Conservation (phyloP, 2,888 invertebrate genomes). For the Sipunculus nudus region DNA sequence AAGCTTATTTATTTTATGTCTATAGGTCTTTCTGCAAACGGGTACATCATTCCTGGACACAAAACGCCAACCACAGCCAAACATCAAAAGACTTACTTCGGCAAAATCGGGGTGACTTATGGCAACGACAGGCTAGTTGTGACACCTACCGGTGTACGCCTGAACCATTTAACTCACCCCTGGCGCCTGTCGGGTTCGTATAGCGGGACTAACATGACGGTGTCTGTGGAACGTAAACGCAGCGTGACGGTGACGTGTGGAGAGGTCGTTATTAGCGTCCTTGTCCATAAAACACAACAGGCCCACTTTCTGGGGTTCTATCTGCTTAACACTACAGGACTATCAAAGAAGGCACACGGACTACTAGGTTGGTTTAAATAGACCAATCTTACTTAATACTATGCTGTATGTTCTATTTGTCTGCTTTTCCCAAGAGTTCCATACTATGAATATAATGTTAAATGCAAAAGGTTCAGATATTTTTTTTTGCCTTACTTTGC, state of each 20-base stretch:
- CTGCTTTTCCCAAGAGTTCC: too few species aligned
- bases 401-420: too few species aligned
- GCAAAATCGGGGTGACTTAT: conserved; percentile 7
- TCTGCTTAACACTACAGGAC: conserved; percentile 12
- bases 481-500: too few species aligned
- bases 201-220: too few species aligned
- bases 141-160: conserved; percentile 8
- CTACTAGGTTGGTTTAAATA: conserved; percentile 35
- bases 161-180: conserved; percentile 4
- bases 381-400: too few species aligned
- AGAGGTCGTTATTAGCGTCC: neutral
- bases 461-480: too few species aligned
- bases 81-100: conserved; percentile 15
- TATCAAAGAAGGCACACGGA: conserved; percentile 25
- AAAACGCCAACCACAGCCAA: neutral
- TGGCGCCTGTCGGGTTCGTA: too few species aligned
- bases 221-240: too few species aligned
- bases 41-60: conserved; percentile 6
- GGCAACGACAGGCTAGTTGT: neutral
- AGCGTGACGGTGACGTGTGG: neutral
- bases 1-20: neutral
- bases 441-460: too few species aligned
- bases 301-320: conserved; percentile 35
- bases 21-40: conserved; percentile 18
- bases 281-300: neutral